Evolutionary conservation across 2,797 vertebrate genomes (phyloP).

Genomic region (Pipistrellus nathusii): DNA sequence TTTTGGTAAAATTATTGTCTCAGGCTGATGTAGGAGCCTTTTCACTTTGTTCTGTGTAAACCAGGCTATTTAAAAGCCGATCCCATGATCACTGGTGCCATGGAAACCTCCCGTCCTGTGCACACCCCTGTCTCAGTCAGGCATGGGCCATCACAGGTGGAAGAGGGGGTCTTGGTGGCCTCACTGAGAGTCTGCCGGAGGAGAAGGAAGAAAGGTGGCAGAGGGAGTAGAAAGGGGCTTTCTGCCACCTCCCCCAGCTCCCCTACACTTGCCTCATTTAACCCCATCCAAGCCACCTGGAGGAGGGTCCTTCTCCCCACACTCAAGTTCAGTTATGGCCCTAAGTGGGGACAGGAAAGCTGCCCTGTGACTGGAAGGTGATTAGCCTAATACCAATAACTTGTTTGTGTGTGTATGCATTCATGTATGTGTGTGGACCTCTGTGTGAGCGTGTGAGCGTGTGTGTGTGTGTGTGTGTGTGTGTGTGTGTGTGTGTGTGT

Average conservation of each 20-base stretch:
- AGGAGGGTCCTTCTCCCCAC: neutral
- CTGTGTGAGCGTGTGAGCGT: rapidly evolving
- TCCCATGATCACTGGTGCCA: neutral
- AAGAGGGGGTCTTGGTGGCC: neutral
- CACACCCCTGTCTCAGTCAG: neutral
- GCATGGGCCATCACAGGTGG: neutral
- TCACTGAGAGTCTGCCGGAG: neutral
- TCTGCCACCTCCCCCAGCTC: neutral
- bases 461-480: rapidly evolving
- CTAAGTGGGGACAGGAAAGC: neutral
- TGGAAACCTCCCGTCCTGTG: neutral
- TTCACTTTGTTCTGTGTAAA: neutral
- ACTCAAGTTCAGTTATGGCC: neutral
- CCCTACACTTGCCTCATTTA: neutral
- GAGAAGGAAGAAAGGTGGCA: neutral
- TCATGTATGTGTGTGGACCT: too few relatives aligned
- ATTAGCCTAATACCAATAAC: neutral
- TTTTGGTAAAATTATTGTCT: conserved; percentile 9
- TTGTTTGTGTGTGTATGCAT: neutral
- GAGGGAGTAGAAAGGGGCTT: neutral
- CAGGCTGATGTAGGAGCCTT: neutral
- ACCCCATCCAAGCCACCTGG: neutral
- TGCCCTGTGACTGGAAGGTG: neutral
- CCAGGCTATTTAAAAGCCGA: neutral
- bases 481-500: too few relatives aligned